Percentiles rank a stretch among this genome's conserved stretches.
Conservation (phyloP, 2,113 vertebrate species). For the Camelus bactrianus region DNA sequence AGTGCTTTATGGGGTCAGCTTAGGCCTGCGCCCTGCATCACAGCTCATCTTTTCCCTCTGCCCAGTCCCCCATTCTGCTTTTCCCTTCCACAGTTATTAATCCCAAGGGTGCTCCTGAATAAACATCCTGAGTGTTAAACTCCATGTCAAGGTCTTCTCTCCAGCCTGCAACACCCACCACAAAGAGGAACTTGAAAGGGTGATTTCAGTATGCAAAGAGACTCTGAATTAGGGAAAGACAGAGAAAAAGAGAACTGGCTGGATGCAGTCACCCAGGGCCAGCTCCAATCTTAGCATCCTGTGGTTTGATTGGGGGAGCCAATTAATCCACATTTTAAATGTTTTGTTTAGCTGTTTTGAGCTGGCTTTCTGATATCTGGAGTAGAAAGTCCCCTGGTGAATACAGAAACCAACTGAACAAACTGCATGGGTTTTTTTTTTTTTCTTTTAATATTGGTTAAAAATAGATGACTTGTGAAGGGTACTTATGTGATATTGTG, state of each 20-base stretch:
- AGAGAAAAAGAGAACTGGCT: not conserved
- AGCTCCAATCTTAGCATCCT: not conserved
- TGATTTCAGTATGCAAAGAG: not conserved
- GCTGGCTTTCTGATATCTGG: not conserved
- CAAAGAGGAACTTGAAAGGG: not conserved
- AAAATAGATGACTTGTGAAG: not conserved
- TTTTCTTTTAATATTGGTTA: not conserved
- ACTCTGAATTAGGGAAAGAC: not conserved
- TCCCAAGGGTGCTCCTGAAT: not conserved
- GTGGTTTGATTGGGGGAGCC: not conserved
- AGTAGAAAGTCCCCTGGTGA: not conserved
- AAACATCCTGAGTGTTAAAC: not conserved
- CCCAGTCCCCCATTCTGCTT: not conserved
- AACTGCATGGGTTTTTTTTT: not conserved
- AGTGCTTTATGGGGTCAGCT: not conserved
- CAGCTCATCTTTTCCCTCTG: not conserved
- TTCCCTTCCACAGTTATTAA: not conserved
- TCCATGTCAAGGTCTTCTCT: not conserved
- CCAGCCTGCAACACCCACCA: not conserved
- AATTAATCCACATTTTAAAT: not conserved
- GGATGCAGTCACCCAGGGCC: not conserved
- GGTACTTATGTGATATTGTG: not conserved
- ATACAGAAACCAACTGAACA: not conserved
- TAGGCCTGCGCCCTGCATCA: no score
- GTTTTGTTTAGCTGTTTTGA: constrained; percentile 39